A percentile compares a stretch with the other conserved stretches of the same genome.
Conservation (phyloP, 1,140 invertebrate genomes). For the Globodera rostochiensis region DNA sequence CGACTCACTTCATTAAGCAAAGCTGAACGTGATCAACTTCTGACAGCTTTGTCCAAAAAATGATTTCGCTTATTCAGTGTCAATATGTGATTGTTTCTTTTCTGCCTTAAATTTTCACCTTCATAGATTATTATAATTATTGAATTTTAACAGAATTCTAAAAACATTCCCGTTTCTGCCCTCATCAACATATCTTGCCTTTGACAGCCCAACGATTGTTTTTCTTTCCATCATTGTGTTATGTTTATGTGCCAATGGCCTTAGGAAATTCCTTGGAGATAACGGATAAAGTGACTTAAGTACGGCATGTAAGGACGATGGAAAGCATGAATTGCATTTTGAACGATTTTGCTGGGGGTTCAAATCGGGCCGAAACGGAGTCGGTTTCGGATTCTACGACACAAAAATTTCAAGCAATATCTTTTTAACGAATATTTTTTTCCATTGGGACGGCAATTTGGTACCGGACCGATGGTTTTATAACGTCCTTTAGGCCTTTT, state of each 20-base stretch:
- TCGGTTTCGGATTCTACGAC: too few relatives aligned
- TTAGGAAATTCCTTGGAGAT: too few relatives aligned
- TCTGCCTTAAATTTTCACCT: not conserved
- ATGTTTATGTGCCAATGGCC: too few relatives aligned
- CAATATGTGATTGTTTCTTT: not conserved
- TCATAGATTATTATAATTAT: not conserved
- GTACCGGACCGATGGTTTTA: too few relatives aligned
- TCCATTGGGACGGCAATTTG: too few relatives aligned
- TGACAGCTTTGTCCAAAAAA: not conserved
- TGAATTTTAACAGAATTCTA: constrained; percentile 11
- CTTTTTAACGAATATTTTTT: too few relatives aligned
- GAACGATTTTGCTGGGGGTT: too few relatives aligned
- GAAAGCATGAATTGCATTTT: too few relatives aligned
- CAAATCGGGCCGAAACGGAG: too few relatives aligned
- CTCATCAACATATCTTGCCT: constrained; percentile 12
- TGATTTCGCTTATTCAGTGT: not conserved
- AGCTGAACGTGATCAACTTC: constrained; percentile 1
- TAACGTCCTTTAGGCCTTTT: too few relatives aligned
- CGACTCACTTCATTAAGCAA: constrained; percentile 17
- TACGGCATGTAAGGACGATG: too few relatives aligned
- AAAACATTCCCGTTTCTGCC: constrained; percentile 6
- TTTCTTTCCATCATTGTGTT: not conserved
- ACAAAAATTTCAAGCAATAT: too few relatives aligned
- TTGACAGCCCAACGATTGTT: not conserved
- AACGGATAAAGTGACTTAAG: not conserved